phyloP scores from a whole-genome alignment of 2,113 vertebrate species.

The Ceratotherium simum region DNA sequence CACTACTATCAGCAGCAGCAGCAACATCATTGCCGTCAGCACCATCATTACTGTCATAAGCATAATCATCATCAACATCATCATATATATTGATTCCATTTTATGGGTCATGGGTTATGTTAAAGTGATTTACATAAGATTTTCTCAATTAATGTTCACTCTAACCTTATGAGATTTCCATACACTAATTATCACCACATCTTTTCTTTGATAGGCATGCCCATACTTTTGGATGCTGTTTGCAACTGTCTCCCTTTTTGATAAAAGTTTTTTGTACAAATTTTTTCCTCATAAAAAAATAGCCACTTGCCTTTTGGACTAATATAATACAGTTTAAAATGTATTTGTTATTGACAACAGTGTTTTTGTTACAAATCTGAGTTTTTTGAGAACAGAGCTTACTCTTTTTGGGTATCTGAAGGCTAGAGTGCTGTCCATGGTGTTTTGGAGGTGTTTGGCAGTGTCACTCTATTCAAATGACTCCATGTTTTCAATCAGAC shows the following conservation, averaged over 20 bases:
- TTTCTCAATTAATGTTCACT: not conserved
- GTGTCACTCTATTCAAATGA: not conserved
- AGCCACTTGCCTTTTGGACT: not conserved
- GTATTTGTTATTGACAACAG: not conserved
- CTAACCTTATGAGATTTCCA: not conserved
- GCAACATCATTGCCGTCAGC: fast-evolving
- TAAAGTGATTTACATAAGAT: not conserved
- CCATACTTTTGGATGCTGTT: not conserved
- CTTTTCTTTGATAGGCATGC: not conserved
- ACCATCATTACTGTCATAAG: fast-evolving
- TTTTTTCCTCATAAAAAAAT: not conserved
- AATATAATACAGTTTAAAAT: not conserved
- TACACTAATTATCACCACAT: not conserved
- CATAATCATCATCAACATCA: no score
- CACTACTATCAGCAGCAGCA: not conserved
- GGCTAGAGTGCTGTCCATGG: not conserved
- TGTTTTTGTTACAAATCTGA: not conserved
- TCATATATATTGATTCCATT: not conserved
- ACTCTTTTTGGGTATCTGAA: not conserved
- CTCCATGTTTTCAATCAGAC: not conserved
- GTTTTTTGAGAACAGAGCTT: not conserved
- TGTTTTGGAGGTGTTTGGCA: not conserved
- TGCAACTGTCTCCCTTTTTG: not conserved
- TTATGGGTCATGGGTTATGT: not conserved
- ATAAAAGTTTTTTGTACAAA: not conserved